phyloP scores from a whole-genome alignment of 1,140 invertebrate species.

The Drosophila pandora region DNA sequence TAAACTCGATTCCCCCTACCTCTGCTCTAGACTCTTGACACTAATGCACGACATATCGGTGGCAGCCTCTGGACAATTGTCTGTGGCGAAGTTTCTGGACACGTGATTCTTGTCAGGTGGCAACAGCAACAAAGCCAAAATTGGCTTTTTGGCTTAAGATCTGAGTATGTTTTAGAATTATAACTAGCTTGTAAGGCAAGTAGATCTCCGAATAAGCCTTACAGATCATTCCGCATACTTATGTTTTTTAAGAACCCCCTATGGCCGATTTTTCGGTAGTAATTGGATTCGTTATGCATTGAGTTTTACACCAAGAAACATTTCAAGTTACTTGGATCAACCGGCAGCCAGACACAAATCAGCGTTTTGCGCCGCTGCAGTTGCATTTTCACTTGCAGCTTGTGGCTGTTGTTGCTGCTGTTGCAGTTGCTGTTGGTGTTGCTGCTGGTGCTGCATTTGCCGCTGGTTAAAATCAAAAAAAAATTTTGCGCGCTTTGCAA shows the following conservation, averaged over 20 bases:
- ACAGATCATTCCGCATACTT: too few relatives aligned
- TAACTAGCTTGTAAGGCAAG: background rate
- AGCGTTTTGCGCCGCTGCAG: conserved; percentile 38
- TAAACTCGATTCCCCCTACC: conserved; percentile 22
- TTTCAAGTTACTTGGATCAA: conserved; percentile 48
- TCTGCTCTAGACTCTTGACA: conserved; percentile 2
- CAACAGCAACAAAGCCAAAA: conserved; percentile 8
- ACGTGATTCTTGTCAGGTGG: conserved; percentile 71
- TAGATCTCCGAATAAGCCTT: background rate
- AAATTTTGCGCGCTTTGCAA: conserved; percentile 78
- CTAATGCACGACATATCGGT: conserved; percentile 57
- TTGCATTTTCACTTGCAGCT: conserved; percentile 14
- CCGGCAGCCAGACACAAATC: conserved; percentile 38
- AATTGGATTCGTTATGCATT: background rate
- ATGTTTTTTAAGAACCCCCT: background rate
- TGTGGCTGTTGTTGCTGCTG: conserved; percentile 2
- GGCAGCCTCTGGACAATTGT: conserved; percentile 67
- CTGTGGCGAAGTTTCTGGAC: conserved; percentile 44
- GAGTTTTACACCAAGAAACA: conserved; percentile 10
- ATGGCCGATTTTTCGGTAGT: background rate
- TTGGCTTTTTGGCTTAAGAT: background rate
- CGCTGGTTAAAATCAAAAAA: conserved; percentile 76
- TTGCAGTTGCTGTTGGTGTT: conserved; percentile 11
- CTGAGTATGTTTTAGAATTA: background rate
- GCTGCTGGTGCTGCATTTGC: conserved; percentile 47